Percentiles rank a stretch among this genome's conserved stretches.
Conservation (phyloP, 2,888 invertebrate genomes). For the Osmoderma eremita region DNA sequence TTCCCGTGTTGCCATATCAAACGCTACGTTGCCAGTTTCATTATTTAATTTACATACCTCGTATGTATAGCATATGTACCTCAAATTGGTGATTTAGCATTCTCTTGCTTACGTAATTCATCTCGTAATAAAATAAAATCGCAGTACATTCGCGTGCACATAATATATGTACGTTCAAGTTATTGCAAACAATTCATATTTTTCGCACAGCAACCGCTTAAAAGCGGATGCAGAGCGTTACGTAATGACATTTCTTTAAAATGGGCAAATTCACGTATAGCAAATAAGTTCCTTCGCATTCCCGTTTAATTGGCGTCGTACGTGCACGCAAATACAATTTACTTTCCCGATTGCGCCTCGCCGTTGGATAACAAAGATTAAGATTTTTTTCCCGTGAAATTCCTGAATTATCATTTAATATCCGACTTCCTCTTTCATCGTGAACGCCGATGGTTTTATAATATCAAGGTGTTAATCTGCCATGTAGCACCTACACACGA, state of each 20-base stretch:
- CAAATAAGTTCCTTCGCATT: constrained; percentile 13
- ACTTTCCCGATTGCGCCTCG: constrained; percentile 17
- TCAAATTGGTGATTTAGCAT: neutral
- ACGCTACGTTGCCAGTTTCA: too few species aligned
- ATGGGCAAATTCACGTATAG: constrained; percentile 9
- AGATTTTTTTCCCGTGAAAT: constrained; percentile 2
- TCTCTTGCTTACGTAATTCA: constrained; percentile 21
- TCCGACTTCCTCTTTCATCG: constrained; percentile 10
- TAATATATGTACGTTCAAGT: neutral
- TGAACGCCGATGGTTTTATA: neutral
- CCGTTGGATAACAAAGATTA: constrained; percentile 15
- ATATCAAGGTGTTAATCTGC: too few species aligned
- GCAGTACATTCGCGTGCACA: constrained; percentile 8
- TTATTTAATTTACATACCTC: too few species aligned
- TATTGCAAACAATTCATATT: constrained; percentile 18
- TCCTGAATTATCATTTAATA: constrained; percentile 21
- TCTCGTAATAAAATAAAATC: neutral
- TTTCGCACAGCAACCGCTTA: constrained; percentile 7
- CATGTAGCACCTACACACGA: too few species aligned
- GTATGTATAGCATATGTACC: too few species aligned
- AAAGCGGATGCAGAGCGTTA: constrained; percentile 25
- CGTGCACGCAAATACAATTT: constrained; percentile 18
- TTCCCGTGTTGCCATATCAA: too few species aligned
- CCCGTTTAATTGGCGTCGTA: constrained; percentile 22
- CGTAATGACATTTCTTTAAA: constrained; percentile 26